These are phyloP conservation scores for Ellobius talpinus DNA, from an alignment of 2,113 vertebrate species.

Conservation along the genomic window DNA sequence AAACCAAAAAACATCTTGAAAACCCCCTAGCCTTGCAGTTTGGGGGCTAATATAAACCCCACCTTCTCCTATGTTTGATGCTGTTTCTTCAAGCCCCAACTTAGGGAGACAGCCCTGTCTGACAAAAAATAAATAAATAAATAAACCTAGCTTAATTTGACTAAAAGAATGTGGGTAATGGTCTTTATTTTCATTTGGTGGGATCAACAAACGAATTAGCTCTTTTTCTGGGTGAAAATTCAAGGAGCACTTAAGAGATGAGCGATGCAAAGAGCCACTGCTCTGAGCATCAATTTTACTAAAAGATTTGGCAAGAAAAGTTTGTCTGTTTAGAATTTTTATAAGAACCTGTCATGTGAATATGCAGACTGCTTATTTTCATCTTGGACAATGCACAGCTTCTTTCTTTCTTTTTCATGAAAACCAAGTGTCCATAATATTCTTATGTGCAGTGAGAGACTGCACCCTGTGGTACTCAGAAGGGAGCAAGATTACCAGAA, in stretches of 20 bases:
- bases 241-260: background rate
- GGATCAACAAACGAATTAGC: background rate
- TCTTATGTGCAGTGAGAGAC: background rate
- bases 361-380: background rate
- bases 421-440: constrained; percentile 35
- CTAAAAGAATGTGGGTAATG: background rate
- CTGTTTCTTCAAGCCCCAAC: background rate
- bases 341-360: background rate
- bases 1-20: background rate
- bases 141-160: background rate
- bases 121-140: background rate
- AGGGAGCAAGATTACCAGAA: constrained; percentile 23
- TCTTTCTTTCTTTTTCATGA: background rate
- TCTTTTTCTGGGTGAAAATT: too few species aligned
- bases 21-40: background rate
- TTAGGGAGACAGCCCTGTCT: background rate
- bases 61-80: background rate
- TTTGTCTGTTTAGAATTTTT: background rate
- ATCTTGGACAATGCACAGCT: background rate
- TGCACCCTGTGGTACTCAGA: background rate
- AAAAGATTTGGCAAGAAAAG: background rate
- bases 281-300: background rate
- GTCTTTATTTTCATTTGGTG: background rate
- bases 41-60: background rate
- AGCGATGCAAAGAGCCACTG: background rate